A percentile compares a stretch with the other conserved stretches of the same genome.
These are phyloP conservation scores for Sphaeridia pumilis DNA, from an alignment of 2,888 invertebrate genomes.

Conservation along the genomic window DNA sequence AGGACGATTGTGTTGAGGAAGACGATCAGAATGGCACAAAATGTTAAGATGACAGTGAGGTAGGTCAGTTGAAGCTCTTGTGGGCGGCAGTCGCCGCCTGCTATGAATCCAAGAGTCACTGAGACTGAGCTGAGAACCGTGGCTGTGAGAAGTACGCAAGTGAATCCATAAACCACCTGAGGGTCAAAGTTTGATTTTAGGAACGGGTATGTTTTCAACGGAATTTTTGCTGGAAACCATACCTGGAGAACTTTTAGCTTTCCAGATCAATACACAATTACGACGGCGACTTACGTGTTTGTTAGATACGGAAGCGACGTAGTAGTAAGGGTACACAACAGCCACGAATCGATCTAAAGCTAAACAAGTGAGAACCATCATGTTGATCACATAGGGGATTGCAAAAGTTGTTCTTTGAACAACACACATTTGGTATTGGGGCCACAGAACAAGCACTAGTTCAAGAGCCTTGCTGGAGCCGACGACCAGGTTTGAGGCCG, in stretches of 20 bases:
- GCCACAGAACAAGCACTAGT: conserved; percentile 25
- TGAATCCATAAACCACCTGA: conserved; percentile 31
- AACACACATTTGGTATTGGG: conserved; percentile 16
- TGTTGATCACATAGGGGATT: conserved; percentile 35
- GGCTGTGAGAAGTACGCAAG: conserved; percentile 29
- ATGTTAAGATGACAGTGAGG: conserved; percentile 31
- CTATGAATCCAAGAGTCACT: conserved; percentile 29
- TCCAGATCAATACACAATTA: too few relatives aligned
- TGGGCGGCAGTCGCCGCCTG: conserved; percentile 27
- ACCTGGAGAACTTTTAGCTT: too few relatives aligned
- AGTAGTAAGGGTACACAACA: conserved; percentile 35
- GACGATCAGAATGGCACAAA: conserved; percentile 35
- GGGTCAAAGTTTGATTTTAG: background rate
- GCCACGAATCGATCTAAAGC: conserved; percentile 35
- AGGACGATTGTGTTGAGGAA: conserved; percentile 35
- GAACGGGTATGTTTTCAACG: too few relatives aligned
- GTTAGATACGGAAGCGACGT: conserved; percentile 30
- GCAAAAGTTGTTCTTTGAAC: conserved; percentile 18
- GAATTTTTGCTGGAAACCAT: too few relatives aligned
- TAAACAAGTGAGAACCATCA: conserved; percentile 32
- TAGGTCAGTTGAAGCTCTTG: conserved; percentile 34
- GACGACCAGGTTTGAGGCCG: conserved; percentile 35
- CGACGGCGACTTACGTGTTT: conserved; percentile 35
- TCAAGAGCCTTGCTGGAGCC: conserved; percentile 34
- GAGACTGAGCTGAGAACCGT: conserved; percentile 27